A percentile compares a stretch with the other conserved stretches of the same genome.
Evolutionary conservation across 2,113 vertebrate genomes (phyloP).

Genomic region (Labrus mixtus): DNA sequence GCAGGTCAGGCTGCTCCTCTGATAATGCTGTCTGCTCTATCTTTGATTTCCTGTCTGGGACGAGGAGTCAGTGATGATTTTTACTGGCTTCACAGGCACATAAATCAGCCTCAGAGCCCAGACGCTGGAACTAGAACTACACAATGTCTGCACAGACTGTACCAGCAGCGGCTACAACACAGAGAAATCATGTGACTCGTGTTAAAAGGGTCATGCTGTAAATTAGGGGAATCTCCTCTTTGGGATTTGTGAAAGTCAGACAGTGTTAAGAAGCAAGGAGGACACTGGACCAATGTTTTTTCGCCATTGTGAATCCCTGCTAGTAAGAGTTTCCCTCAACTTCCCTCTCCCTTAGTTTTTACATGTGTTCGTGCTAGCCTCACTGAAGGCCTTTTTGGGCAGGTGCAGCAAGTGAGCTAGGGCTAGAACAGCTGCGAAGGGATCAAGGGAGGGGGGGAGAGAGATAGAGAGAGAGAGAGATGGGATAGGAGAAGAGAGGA

Average conservation of each 20-base stretch:
- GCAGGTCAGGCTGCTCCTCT: conserved; percentile 72
- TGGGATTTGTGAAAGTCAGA: conserved; percentile 74
- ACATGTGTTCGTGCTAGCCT: conserved; percentile 33
- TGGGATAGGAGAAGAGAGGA: conserved; percentile 46
- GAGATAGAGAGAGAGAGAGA: conserved; percentile 23
- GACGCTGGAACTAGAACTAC: conserved; percentile 34
- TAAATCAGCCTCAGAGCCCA: conserved; percentile 74
- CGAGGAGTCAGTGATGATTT: conserved; percentile 71
- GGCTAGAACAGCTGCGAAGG: conserved; percentile 82
- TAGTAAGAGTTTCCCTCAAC: conserved; percentile 7
- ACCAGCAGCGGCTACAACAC: conserved; percentile 80
- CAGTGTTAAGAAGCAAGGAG: conserved; percentile 28
- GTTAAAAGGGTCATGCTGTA: conserved; percentile 84
- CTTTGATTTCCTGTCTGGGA: conserved; percentile 76
- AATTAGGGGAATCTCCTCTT: conserved; percentile 76
- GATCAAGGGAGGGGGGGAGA: conserved; percentile 42
- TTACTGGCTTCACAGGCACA: conserved; percentile 52
- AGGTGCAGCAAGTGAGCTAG: conserved; percentile 68
- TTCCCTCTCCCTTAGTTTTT: neutral
- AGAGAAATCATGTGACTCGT: conserved; percentile 69
- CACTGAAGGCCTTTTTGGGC: conserved; percentile 56
- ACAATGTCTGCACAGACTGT: conserved; percentile 63
- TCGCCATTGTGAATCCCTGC: neutral
- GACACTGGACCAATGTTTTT: conserved; percentile 1
- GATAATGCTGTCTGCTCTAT: conserved; percentile 66